Base-by-base conservation (phyloP, 2,888 invertebrate species). In the Helicoverpa assulta region DNA sequence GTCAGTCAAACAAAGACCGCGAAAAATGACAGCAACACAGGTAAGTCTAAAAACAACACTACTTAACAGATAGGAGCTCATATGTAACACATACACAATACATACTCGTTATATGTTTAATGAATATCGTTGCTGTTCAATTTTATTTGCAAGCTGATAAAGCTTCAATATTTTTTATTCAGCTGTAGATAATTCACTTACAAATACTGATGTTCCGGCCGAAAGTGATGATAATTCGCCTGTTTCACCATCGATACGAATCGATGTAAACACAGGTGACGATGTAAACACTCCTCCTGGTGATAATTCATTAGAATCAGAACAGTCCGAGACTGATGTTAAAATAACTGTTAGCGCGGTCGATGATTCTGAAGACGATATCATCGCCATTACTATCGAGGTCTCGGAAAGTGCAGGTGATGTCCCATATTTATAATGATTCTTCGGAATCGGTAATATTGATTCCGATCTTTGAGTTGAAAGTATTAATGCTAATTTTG, bases 371-470 rank as follows among this genome's bases (percentile, higher is more conserved):
- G 66, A 73, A 67, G 79, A 59, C 37, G 81, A 72, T 47, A 69
- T 62, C 21, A 56, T 78, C 68, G 70, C 54, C 43, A 55, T 82
- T 52, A 19, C 52, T 65, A 53, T 84, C 63, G 70, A 81, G 56
- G 51, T 72, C 56, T 64, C 57, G 60, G 80, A 78, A 29, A 69
- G 56, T 60, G 51, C 68, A 80, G 84, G 84, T 80, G 76, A 84
- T 60, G 58, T 55, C 67, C 54, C 63, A 40, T 70, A 66, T 73
- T 75, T 75, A 63, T 57, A 68, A 56, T 40, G 52, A 66, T 70
- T 76, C 67, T 62, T 60, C 54, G 37, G 47, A 71, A 73, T 70
- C 58, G 47, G 21, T 62, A 5, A 58, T 43, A 63, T 12, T 43
- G 16, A 43, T 14, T 43, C 43, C 43, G 16, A 43, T 26, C 3